Evolutionary conservation across 2,797 vertebrate genomes (phyloP), one percentile per base, ranked within the genome.

Genomic region (Rallus crepitans): DNA sequence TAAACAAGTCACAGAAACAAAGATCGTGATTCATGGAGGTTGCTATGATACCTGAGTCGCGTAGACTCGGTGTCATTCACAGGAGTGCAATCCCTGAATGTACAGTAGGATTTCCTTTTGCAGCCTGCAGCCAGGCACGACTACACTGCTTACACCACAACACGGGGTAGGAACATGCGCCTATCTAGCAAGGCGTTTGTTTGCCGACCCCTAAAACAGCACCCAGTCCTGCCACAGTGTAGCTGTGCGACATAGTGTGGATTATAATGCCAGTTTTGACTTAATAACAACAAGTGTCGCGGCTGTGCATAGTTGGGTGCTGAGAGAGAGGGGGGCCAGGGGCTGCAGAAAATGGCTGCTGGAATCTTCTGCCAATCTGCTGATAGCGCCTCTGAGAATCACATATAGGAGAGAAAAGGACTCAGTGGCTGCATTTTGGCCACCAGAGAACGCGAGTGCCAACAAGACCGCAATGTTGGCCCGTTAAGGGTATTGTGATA

Each of bases 1-100:
- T 47, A 87, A 91, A 75, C 65, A 68, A 89, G 55, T 60, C 69
- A 89, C 37, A 61, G 84, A 68, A 93, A 89, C 72, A 93, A 77
- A 80, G 73, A 87, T 64, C 0, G 0, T 91, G 61, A 75, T 69
- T 85, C 84, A 75, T 28, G 15, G 45, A 75, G 59, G 76, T 95
- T 95, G 82, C 94, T 93, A 69, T 83, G 89, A 64, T 91, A 96
- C 87, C 70, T 86, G 50, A 47, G 59, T 75, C 5, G 0, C 2
- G 0, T 40, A 76, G 45, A 47, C 15, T 53, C 1, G 0, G 61
- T 81, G 68, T 87, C 91, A 77, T 78, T 93, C 81, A 86, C 4
- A 1, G n/a, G 27, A 87, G 37, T 40, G 64, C 66, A 77, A 25
- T 70, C 75, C 25, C 27, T 80, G 60, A 87, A 56, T 5, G 27